These are phyloP conservation scores for Balaeniceps rex DNA, from an alignment of 2,113 vertebrate species.

Conservation along the genomic window DNA sequence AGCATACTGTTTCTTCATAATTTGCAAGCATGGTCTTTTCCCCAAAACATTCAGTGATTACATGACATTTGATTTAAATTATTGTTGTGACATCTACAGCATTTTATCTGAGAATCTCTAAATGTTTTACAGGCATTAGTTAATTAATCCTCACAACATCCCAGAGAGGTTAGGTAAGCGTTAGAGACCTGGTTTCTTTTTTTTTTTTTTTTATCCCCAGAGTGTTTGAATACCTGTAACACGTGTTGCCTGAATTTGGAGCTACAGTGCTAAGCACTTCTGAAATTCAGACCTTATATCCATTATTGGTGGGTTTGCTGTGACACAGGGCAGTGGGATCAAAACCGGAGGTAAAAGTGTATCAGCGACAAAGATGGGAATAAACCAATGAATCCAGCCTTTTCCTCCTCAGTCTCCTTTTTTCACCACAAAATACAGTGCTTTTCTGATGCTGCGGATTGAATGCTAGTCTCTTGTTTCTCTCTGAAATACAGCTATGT, in stretches of 20 bases:
- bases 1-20: not conserved
- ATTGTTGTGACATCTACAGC: not conserved
- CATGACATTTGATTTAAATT: not conserved
- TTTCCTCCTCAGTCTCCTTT: not conserved
- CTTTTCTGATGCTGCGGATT: not conserved
- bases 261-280: not conserved
- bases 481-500: not conserved
- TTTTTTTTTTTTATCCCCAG: not conserved
- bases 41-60: not conserved
- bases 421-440: not conserved
- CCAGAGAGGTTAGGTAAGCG: not conserved
- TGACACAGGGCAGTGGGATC: not conserved
- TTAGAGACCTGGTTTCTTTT: not conserved
- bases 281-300: not conserved
- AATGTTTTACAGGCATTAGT: not conserved
- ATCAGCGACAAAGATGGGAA: not conserved
- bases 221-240: not conserved
- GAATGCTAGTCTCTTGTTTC: not conserved
- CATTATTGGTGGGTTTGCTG: not conserved
- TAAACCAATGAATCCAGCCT: not conserved
- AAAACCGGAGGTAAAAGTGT: not conserved
- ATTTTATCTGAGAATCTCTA: not conserved
- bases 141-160: conserved; percentile 1
- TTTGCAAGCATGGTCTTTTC: not conserved
- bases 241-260: not conserved